Percentiles rank a stretch among this genome's conserved stretches.
phyloP scores from a whole-genome alignment of 2,113 vertebrate species.

The Tyrannus savana region DNA sequence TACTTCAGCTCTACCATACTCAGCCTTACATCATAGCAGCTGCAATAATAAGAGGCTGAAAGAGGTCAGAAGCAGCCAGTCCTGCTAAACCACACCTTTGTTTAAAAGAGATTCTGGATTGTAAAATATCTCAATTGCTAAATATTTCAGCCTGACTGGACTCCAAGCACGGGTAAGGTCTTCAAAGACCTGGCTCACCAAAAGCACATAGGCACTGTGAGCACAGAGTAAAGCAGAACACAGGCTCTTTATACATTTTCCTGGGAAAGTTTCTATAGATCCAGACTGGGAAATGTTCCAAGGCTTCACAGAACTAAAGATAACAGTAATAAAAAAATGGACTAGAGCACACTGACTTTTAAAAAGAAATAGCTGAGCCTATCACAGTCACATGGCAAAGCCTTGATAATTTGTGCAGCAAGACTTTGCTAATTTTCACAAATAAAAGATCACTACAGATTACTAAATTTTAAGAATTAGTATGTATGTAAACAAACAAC shows the following conservation, averaged over 20 bases:
- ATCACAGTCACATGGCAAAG: not conserved
- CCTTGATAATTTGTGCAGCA: not conserved
- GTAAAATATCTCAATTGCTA: conserved; percentile 35
- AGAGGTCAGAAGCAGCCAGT: conserved; percentile 43
- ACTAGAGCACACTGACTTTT: conserved; percentile 46
- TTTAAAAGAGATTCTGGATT: conserved; percentile 52
- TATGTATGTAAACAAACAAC: conserved; percentile 6
- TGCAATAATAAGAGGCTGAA: conserved; percentile 43
- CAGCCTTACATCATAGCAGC: conserved; percentile 61
- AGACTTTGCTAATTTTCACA: conserved; percentile 18
- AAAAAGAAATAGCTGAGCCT: conserved; percentile 37
- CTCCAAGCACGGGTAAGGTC: conserved; percentile 50
- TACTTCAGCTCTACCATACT: conserved; percentile 22
- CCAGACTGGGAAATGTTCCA: conserved; percentile 75
- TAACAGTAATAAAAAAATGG: conserved; percentile 62
- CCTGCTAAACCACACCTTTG: conserved; percentile 57
- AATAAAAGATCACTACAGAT: conserved; percentile 15
- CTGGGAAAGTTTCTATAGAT: conserved; percentile 72
- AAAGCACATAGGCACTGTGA: conserved; percentile 48
- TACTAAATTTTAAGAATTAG: conserved; percentile 28
- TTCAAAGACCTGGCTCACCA: conserved; percentile 36
- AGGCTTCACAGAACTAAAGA: conserved; percentile 69
- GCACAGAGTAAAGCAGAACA: conserved; percentile 56
- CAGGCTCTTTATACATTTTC: conserved; percentile 73
- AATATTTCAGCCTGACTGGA: conserved; percentile 51